These are phyloP conservation scores for Abramis brama DNA, from an alignment of 2,113 vertebrate genomes.

Conservation along the genomic window DNA sequence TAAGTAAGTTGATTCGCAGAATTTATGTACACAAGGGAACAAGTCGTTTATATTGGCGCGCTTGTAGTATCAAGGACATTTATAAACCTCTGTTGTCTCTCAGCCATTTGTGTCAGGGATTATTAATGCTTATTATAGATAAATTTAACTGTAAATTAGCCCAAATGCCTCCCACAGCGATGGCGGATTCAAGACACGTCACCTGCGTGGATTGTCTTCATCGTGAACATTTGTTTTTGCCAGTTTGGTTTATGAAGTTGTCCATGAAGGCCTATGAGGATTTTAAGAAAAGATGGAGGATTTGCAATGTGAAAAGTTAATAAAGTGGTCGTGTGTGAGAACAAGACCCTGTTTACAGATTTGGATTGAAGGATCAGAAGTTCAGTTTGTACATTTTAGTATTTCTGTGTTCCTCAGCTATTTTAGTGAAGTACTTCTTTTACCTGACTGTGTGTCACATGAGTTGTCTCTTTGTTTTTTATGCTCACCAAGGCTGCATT, in stretches of 20 bases:
- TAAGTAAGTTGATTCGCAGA: not conserved
- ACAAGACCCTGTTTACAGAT: not conserved
- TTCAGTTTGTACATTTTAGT: not conserved
- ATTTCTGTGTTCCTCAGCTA: not conserved
- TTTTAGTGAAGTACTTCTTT: not conserved
- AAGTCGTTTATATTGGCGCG: not conserved
- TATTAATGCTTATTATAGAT: not conserved
- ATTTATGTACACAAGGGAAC: constrained; percentile 12
- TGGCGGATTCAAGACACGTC: constrained; percentile 1
- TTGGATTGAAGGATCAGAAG: not conserved
- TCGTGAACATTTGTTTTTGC: not conserved
- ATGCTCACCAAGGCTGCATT: not conserved
- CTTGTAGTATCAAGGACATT: constrained; percentile 15
- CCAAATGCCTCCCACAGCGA: not conserved
- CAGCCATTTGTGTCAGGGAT: constrained; percentile 20
- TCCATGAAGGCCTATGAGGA: not conserved
- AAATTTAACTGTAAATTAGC: not conserved
- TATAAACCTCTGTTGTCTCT: constrained; percentile 1
- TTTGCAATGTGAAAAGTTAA: not conserved
- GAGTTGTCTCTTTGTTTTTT: no score
- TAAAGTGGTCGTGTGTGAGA: not conserved
- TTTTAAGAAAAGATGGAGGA: not conserved
- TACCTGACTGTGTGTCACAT: not conserved
- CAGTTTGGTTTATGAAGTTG: not conserved
- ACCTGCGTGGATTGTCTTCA: not conserved